Base-by-base conservation (phyloP, 2,113 vertebrate genomes). In the Rallus limicola region DNA sequence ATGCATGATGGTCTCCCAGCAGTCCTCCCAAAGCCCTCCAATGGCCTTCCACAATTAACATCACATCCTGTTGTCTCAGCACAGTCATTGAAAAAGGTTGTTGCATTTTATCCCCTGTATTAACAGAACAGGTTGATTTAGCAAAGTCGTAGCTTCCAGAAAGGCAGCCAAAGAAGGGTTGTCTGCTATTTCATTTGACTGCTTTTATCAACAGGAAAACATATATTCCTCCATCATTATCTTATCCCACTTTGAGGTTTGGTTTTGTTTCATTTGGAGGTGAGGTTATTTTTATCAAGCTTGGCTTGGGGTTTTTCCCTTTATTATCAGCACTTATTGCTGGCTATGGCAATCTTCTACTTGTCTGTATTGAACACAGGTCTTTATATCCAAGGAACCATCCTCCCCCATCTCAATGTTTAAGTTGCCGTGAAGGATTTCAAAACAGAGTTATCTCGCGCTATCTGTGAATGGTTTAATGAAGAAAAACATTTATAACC, bases 231-330 rank as follows among this genome's bases (percentile, higher is more conserved):
- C 5, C 17, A 40, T 20, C 4, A 19, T 31, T 15, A 11, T 42
- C 70, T 40, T 65, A 9, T 33, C 16, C 16, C 3, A 31, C 4
- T 50, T 80, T 28, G 11, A 8, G 2, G 1, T 10, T 34, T 71
- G 50, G 5, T 26, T 79, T 60, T 48, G 1, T 31, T 56, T 36
- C 9, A 25, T 36, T 44, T 72, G 8, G 0, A 2, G 6, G 0
- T 38, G 26, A 0, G 5, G 25, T 53, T 29, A 29, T 26, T n/a
- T 34, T 82, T 71, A 6, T 76, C 65, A 16, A 56, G 6, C 23
- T 44, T 74, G 11, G 6, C 23, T 44, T 74, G 11, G 21, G 13
- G 4, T 1, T 19, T 44, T 59, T 33, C 16, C 5, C n/a, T 42
- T 80, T 53, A 59, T 68, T 31, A 29, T 14, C 23, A 38, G 11